Percentiles rank a stretch among this genome's conserved stretches.
Conservation (phyloP, 1,140 invertebrate species). For the Dreissena polymorpha region DNA sequence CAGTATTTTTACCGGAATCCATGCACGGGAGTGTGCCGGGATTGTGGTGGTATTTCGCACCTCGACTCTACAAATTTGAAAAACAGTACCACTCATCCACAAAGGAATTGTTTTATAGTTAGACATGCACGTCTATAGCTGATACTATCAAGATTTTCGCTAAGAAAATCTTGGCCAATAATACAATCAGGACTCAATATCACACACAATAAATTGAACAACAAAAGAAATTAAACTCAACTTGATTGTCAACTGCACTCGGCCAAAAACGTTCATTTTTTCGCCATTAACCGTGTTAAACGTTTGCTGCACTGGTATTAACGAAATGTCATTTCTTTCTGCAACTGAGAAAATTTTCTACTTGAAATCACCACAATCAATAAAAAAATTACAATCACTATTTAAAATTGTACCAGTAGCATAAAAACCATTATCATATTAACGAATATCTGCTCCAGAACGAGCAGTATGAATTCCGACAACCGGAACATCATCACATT, state of each 20-base stretch:
- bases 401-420: not conserved
- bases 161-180: constrained; percentile 3
- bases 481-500: not conserved
- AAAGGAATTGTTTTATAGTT: not conserved
- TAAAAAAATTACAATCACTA: not conserved
- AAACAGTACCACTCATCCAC: not conserved
- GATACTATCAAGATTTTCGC: constrained; percentile 6
- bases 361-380: constrained; percentile 1
- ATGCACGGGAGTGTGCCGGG: not conserved
- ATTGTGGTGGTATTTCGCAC: not conserved
- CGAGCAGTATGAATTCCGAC: constrained; percentile 5
- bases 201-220: not conserved
- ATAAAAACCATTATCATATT: constrained; percentile 11
- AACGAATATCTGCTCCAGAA: not conserved
- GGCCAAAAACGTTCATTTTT: not conserved
- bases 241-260: not conserved
- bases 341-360: not conserved
- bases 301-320: not conserved
- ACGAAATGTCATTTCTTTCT: not conserved
- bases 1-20: not conserved
- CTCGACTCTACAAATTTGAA: constrained; percentile 1
- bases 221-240: not conserved
- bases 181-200: constrained; percentile 16
- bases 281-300: not conserved
- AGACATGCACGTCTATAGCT: not conserved